Percentiles rank a stretch among this genome's conserved stretches.
phyloP scores from a whole-genome alignment of 2,113 vertebrate species.

The Limanda limanda region DNA sequence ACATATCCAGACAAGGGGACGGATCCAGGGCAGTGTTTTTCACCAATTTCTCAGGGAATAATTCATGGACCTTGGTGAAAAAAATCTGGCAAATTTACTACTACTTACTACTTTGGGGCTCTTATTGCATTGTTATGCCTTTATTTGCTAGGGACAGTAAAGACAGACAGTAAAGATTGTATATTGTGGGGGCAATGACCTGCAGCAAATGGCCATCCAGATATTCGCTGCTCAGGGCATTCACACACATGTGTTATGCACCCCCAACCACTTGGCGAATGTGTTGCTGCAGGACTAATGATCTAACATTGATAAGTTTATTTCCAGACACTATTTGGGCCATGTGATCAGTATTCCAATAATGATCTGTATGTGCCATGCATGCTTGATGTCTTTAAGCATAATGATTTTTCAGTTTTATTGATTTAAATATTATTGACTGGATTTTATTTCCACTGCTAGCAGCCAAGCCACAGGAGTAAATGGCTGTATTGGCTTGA shows the following conservation, averaged over 20 bases:
- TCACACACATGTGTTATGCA: no score
- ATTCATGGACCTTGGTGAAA: neutral
- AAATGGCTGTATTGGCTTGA: conserved; percentile 36
- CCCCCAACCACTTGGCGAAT: no score
- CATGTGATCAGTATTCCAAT: neutral
- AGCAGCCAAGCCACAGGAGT: conserved; percentile 18
- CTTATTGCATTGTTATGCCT: neutral
- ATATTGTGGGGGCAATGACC: no score
- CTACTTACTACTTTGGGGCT: neutral
- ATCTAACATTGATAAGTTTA: no score
- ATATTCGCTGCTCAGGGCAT: no score
- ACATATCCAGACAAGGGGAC: no score
- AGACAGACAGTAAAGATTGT: no score
- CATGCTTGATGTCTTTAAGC: neutral
- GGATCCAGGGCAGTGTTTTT: no score
- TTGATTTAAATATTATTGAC: conserved; percentile 32
- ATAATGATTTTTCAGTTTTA: conserved; percentile 32
- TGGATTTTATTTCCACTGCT: conserved; percentile 7
- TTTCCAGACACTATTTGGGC: neutral
- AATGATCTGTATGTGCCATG: neutral
- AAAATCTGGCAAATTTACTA: neutral
- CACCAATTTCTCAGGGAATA: no score
- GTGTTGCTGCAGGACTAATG: no score
- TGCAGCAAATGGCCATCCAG: no score
- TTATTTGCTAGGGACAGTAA: no score